Conservation (phyloP, 2,113 vertebrate species). For the Leptosomus discolor region DNA sequence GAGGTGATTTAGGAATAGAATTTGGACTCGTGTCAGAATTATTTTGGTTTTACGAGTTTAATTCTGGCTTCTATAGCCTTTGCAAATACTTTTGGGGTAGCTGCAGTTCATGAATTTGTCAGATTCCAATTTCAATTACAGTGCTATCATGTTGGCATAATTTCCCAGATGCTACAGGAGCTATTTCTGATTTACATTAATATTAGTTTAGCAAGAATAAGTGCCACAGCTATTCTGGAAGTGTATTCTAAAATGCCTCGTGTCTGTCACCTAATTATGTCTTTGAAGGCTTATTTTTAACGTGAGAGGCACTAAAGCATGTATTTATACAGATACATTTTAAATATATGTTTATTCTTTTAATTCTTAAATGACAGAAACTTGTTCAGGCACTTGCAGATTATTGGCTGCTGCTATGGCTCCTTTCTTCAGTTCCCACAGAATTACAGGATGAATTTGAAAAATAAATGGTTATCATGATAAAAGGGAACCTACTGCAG, state of each 20-base stretch:
- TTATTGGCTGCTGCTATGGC: background rate
- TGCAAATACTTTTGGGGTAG: background rate
- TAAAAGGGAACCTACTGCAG: background rate
- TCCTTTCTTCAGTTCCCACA: background rate
- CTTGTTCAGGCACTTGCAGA: background rate
- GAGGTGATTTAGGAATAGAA: background rate
- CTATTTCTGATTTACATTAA: slow-evolving; percentile 24
- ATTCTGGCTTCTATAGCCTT: background rate
- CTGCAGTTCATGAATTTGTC: background rate
- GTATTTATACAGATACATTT: background rate
- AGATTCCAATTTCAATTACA: background rate
- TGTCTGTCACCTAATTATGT: background rate
- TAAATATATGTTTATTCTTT: background rate
- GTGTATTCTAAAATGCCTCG: background rate
- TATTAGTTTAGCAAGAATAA: slow-evolving; percentile 7
- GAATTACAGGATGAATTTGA: background rate
- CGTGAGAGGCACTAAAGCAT: background rate
- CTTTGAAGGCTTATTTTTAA: background rate
- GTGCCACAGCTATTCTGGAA: background rate
- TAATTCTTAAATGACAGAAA: background rate
- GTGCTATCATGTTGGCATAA: background rate
- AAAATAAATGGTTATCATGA: background rate
- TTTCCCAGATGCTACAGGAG: background rate
- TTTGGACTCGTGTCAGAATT: background rate
- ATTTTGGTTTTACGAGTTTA: background rate